phyloP scores from a whole-genome alignment of 2,888 invertebrate genomes.

The Drosophila tripunctata region DNA sequence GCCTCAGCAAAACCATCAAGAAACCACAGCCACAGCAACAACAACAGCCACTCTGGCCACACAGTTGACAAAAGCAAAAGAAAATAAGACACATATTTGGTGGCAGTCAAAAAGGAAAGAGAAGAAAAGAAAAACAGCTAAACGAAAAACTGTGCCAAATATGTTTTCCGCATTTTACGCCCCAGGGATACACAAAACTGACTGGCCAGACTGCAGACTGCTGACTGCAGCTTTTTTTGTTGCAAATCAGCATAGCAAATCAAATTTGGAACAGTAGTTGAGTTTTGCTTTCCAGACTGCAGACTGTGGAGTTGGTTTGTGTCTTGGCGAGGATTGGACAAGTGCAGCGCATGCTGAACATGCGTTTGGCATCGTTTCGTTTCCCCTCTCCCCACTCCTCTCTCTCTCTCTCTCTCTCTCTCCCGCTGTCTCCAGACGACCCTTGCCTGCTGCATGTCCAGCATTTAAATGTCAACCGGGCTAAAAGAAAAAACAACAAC shows the following conservation, averaged over 20 bases:
- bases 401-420: no score
- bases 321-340: slow-evolving; percentile 41
- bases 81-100: slow-evolving; percentile 3
- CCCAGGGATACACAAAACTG: slow-evolving; percentile 56
- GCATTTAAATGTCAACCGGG: slow-evolving; percentile 66
- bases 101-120: slow-evolving; percentile 1
- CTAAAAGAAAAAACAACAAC: slow-evolving; percentile 19
- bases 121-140: background rate
- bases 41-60: slow-evolving; percentile 29
- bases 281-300: slow-evolving; percentile 8
- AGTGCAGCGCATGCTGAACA: slow-evolving; percentile 76
- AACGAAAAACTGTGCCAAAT: slow-evolving; percentile 73
- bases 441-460: slow-evolving; percentile 19
- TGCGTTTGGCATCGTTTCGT: slow-evolving; percentile 79
- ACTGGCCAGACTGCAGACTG: slow-evolving; percentile 9
- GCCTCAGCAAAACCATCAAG: slow-evolving; percentile 26
- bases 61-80: slow-evolving; percentile 50
- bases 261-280: slow-evolving; percentile 80
- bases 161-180: slow-evolving; percentile 79
- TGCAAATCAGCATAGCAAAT: slow-evolving; percentile 74
- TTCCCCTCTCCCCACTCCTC: slow-evolving; percentile 14
- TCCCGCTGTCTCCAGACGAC: background rate
- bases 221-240: slow-evolving; percentile 10
- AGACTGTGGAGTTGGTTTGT: background rate
- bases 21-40: slow-evolving; percentile 12